Percentiles rank a stretch among this genome's conserved stretches.
Evolutionary conservation across 1,140 invertebrate species (phyloP).

Genomic region (Asbolus verrucosus): DNA sequence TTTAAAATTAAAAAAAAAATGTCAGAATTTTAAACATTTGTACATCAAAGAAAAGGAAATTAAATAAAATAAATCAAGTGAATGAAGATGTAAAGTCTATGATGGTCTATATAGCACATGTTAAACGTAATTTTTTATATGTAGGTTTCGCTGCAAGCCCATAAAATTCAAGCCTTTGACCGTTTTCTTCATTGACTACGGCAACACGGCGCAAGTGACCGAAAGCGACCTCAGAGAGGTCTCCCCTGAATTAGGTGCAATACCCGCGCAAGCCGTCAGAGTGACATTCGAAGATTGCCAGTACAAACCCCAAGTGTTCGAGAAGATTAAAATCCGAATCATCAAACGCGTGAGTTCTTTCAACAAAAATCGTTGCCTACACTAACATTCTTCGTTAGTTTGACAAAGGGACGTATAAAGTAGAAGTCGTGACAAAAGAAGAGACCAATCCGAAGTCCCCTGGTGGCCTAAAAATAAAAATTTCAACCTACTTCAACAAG

Average conservation of each 20-base stretch:
- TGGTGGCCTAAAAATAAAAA: too few species aligned
- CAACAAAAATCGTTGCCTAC: background rate
- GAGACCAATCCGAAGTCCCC: background rate
- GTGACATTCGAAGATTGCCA: background rate
- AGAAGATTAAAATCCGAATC: constrained; percentile 1
- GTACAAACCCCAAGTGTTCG: background rate
- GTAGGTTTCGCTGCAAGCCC: constrained; percentile 22
- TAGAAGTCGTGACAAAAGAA: too few species aligned
- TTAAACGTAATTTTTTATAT: background rate
- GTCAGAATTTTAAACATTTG: too few species aligned
- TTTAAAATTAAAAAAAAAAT: background rate
- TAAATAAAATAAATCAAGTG: too few species aligned
- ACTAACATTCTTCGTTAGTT: constrained; percentile 28
- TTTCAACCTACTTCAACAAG: too few species aligned
- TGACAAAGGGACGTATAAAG: constrained; percentile 18
- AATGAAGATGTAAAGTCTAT: too few species aligned
- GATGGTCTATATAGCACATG: too few species aligned
- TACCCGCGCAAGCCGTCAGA: constrained; percentile 29
- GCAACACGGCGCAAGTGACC: constrained; percentile 40
- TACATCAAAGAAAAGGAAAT: too few species aligned
- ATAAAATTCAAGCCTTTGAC: constrained; percentile 7
- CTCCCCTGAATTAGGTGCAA: constrained; percentile 20
- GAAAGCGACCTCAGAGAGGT: constrained; percentile 13
- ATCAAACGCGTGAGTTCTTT: constrained; percentile 35
- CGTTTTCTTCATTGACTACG: constrained; percentile 47